Evolutionary conservation across 2,888 invertebrate species (phyloP).

Genomic region (Lacanobia oleracea): DNA sequence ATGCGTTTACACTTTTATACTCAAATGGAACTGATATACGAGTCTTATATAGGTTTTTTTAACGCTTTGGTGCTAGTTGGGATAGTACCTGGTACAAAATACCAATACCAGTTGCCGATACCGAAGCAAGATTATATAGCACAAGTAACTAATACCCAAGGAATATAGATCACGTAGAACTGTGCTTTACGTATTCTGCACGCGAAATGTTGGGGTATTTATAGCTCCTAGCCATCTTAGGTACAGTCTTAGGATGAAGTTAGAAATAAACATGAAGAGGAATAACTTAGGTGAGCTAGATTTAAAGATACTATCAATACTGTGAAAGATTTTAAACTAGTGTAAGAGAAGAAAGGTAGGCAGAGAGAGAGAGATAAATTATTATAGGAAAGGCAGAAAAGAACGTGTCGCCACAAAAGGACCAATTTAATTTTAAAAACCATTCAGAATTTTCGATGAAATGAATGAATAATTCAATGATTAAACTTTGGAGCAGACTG

Average conservation of each 20-base stretch:
- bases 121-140: slow-evolving; percentile 1
- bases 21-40: too few species aligned
- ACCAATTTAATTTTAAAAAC: too few species aligned
- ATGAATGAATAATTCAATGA: rapidly evolving
- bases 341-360: background rate
- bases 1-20: too few species aligned
- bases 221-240: slow-evolving; percentile 57
- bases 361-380: too few species aligned
- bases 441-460: background rate
- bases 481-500: background rate
- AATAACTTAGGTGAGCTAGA: slow-evolving; percentile 7
- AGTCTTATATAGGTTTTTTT: too few species aligned
- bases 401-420: background rate
- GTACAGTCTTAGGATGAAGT: slow-evolving; percentile 29
- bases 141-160: slow-evolving; percentile 51
- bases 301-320: slow-evolving; percentile 17
- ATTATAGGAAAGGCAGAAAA: background rate
- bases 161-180: slow-evolving; percentile 55
- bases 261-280: slow-evolving; percentile 27
- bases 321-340: background rate
- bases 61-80: too few species aligned
- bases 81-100: slow-evolving; percentile 2
- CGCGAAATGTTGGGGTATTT: slow-evolving; percentile 55
- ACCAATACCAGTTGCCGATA: slow-evolving; percentile 9
- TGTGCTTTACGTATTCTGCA: slow-evolving; percentile 56